Base-by-base conservation (phyloP, 35 echinoderm and acorn worm genomes). In the Heliocidaris tuberculata region DNA sequence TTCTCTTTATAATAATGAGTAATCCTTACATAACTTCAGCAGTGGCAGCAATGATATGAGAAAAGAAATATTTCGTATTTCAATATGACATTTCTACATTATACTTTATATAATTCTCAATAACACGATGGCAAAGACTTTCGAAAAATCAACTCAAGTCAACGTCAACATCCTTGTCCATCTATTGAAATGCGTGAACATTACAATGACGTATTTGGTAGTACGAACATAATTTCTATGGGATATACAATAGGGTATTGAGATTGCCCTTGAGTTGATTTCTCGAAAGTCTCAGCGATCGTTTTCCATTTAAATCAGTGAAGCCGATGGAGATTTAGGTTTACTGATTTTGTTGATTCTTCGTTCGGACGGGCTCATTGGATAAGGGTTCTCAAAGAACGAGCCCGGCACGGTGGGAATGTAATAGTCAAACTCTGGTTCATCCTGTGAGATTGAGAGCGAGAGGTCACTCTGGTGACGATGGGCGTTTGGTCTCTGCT, bases 371-470 rank as follows among this genome's bases (percentile, higher is more conserved):
- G 91, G 91, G 7, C 91, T n/a, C 91, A 93, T 93, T 21, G 91
- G 91, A 59, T 93, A 93, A 5, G 91, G 95, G 56, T 97, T 98
- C 65, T 96, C 96, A 93, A 98, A 98, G 90, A 95, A 98, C 27
- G 97, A 96, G n/a, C 95, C 97, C n/a, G 97, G 97, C 19, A 98
- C 86, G 31, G 86, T 97, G 47, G 97, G 97, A 94, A 98, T 98
- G 86, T 96, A 98, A 93, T 98, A 94, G 94, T 98, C 97, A 85
- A 95, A 98, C 85, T 96, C 97, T 21, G 97, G 97, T 59, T 98
- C 97, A 60, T 98, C 97, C 52, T 94, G 94, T 9, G 94, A 95
- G 30, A 96, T 96, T 7, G 96, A 97, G 54, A 96, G 93, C 32
- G 96, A 97, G 54, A 96, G 93, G 87, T 97, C 97, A 88, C 95